Conservation (phyloP, 1,140 invertebrate species). For the Marisa cornuarietis region DNA sequence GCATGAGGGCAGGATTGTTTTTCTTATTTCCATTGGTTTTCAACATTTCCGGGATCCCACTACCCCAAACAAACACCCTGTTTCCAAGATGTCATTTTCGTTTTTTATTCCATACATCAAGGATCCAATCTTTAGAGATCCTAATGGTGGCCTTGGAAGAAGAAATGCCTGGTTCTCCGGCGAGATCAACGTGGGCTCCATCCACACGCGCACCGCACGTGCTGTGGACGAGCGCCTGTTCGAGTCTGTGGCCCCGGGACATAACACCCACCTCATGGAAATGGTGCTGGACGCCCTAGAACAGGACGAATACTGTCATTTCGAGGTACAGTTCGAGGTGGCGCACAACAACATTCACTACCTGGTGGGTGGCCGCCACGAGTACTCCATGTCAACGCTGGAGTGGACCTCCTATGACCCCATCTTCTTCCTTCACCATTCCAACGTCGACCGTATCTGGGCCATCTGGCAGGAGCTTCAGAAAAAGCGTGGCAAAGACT, state of each 20-base stretch:
- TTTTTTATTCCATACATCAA: background rate
- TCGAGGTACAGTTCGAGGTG: conserved; percentile 44
- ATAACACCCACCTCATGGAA: background rate
- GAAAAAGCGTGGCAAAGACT: conserved; percentile 19
- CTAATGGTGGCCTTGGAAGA: background rate
- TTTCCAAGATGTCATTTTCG: background rate
- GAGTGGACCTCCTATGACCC: conserved; percentile 41
- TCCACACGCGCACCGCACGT: conserved; percentile 27
- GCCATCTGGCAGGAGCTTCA: conserved; percentile 36
- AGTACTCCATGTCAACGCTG: conserved; percentile 38
- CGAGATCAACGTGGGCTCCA: conserved; percentile 18
- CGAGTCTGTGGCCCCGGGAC: conserved; percentile 18
- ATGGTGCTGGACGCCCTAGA: conserved; percentile 31
- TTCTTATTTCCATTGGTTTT: too few relatives aligned
- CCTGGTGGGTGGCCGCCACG: conserved; percentile 34
- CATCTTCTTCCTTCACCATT: conserved; percentile 40
- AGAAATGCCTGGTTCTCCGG: conserved; percentile 17
- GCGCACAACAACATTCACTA: conserved; percentile 42
- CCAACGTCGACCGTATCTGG: conserved; percentile 36
- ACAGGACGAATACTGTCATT: conserved; percentile 38
- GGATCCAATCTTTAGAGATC: conserved; percentile 13
- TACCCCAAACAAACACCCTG: too few relatives aligned
- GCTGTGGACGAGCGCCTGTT: conserved; percentile 38
- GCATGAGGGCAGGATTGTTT: too few relatives aligned
- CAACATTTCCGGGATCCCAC: too few relatives aligned